Evolutionary conservation across 1,140 invertebrate genomes (phyloP).

Genomic region (Tigriopus japonicus): DNA sequence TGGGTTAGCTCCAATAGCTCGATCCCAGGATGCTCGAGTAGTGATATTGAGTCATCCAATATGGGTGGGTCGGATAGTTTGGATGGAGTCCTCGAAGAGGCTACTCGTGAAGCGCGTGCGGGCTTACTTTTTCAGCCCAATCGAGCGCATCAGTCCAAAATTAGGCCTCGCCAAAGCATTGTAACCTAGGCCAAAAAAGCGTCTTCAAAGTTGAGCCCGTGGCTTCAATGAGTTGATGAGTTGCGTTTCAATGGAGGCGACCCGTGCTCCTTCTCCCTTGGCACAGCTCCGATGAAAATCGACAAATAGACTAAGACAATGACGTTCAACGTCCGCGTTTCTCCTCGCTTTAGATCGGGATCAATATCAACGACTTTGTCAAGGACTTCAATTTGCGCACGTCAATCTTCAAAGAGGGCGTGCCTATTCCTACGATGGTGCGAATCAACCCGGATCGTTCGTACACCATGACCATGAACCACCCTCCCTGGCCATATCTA

Average conservation of each 20-base stretch:
- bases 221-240: too few relatives aligned
- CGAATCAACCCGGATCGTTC: conserved; percentile 65
- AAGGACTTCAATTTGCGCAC: conserved; percentile 97
- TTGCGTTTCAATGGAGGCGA: neutral
- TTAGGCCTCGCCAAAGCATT: too few relatives aligned
- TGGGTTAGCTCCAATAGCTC: too few relatives aligned
- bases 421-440: conserved; percentile 64
- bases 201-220: too few relatives aligned
- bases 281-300: conserved; percentile 3
- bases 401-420: conserved; percentile 72
- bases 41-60: too few relatives aligned
- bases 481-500: conserved; percentile 67
- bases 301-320: neutral
- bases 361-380: conserved; percentile 89
- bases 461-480: conserved; percentile 59
- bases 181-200: too few relatives aligned
- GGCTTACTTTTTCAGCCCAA: too few relatives aligned
- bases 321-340: conserved; percentile 19
- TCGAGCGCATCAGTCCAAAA: too few relatives aligned
- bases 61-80: too few relatives aligned
- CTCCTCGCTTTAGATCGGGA: conserved; percentile 77
- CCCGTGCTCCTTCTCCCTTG: neutral
- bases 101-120: too few relatives aligned
- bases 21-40: too few relatives aligned
- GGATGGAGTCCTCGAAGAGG: too few relatives aligned